Evolutionary conservation across 2,113 vertebrate species (phyloP).

Genomic region (Chrysochloris asiatica): DNA sequence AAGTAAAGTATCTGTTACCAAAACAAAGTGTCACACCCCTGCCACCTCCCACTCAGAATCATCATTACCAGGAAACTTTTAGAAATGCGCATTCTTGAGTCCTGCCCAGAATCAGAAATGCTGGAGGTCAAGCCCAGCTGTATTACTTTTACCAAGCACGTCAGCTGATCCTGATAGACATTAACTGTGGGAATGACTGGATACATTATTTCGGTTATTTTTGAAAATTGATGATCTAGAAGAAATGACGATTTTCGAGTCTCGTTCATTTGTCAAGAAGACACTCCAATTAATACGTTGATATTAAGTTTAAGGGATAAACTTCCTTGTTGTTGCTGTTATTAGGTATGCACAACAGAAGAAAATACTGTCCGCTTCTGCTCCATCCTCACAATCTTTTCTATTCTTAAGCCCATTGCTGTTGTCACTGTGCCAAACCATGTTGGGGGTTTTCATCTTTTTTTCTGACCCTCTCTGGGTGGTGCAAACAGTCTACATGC

Average conservation of each 20-base stretch:
- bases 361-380: no score
- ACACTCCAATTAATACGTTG: neutral
- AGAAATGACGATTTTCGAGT: conserved; percentile 22
- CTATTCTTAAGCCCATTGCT: no score
- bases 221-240: conserved; percentile 8
- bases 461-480: no score
- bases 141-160: neutral
- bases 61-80: neutral
- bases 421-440: no score
- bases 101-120: neutral
- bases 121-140: neutral
- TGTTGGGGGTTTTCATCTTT: no score
- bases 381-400: no score
- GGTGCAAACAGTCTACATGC: neutral
- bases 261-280: conserved; percentile 47
- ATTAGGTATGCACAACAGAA: no score
- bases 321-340: no score
- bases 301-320: neutral
- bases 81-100: neutral
- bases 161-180: neutral
- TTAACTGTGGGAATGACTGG: neutral
- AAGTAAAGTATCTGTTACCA: neutral
- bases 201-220: neutral
- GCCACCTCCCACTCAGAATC: neutral
- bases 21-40: neutral